phyloP scores from a whole-genome alignment of 2,113 vertebrate genomes.

The Malaclemys terrapin region DNA sequence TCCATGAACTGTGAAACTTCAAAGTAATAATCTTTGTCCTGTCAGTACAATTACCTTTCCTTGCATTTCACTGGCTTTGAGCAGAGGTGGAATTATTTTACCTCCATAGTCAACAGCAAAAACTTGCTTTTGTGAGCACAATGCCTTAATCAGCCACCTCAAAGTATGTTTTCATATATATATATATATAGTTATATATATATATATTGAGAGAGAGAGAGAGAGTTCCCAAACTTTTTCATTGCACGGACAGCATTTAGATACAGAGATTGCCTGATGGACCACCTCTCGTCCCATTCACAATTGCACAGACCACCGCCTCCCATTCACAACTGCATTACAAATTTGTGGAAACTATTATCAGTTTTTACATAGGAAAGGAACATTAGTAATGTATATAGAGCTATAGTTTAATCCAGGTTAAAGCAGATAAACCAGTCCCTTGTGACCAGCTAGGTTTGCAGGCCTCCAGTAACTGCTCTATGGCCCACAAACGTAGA shows the following conservation, averaged over 20 bases:
- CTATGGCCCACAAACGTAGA: too few species aligned
- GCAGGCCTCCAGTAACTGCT: too few species aligned
- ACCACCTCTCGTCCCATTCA: background rate
- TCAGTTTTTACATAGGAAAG: background rate
- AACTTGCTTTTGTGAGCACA: background rate
- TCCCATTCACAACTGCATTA: background rate
- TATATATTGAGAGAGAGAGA: too few species aligned
- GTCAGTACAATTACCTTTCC: background rate
- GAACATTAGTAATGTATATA: background rate
- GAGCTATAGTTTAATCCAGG: background rate
- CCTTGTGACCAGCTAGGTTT: background rate
- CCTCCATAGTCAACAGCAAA: background rate
- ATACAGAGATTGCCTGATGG: background rate
- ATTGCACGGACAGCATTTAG: background rate
- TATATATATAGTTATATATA: too few species aligned
- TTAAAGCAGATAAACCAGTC: background rate
- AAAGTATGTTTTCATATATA: background rate
- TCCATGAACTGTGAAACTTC: background rate
- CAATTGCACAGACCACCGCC: background rate
- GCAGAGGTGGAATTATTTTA: background rate
- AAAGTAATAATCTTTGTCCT: background rate
- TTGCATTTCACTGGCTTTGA: background rate
- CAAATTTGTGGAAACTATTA: background rate
- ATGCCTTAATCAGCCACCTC: background rate
- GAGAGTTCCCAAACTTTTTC: background rate